These are phyloP conservation scores for Mythimna vitellina DNA, from an alignment of 2,888 invertebrate genomes.

Conservation along the genomic window DNA sequence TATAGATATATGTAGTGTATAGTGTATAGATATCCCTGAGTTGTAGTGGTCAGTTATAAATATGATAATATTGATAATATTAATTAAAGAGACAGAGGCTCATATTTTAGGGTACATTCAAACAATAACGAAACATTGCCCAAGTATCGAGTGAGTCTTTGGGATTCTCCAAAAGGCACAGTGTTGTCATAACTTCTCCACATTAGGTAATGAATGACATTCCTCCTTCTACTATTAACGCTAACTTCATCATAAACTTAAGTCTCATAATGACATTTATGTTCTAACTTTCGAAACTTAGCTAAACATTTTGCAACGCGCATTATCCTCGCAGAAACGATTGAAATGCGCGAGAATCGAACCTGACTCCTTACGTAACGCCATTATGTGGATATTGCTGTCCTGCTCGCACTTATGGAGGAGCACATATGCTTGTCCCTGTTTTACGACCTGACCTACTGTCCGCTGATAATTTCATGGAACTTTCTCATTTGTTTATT, in stretches of 20 bases:
- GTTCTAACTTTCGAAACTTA: conserved; percentile 46
- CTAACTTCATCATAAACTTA: conserved; percentile 17
- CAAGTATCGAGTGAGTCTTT: conserved; percentile 8
- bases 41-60: too few species aligned
- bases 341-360: conserved; percentile 63
- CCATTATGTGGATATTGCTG: conserved; percentile 46
- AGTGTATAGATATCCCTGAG: too few species aligned
- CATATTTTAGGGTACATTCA: neutral
- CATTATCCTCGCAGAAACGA: conserved; percentile 58
- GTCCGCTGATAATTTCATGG: conserved; percentile 36
- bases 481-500: conserved; percentile 64
- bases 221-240: neutral
- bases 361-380: conserved; percentile 63
- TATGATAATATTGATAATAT: neutral
- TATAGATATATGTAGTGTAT: too few species aligned
- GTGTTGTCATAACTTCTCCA: conserved; percentile 7
- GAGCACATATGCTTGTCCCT: conserved; percentile 49
- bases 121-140: neutral
- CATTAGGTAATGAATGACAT: conserved; percentile 30
- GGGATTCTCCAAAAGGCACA: neutral
- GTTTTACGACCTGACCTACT: conserved; percentile 61
- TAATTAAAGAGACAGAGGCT: neutral
- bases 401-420: conserved; percentile 48
- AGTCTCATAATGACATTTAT: conserved; percentile 32
- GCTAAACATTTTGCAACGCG: conserved; percentile 54